A percentile compares a stretch with the other conserved stretches of the same genome.
phyloP scores from a whole-genome alignment of 2,888 invertebrate species.

The Thumatha senex region DNA sequence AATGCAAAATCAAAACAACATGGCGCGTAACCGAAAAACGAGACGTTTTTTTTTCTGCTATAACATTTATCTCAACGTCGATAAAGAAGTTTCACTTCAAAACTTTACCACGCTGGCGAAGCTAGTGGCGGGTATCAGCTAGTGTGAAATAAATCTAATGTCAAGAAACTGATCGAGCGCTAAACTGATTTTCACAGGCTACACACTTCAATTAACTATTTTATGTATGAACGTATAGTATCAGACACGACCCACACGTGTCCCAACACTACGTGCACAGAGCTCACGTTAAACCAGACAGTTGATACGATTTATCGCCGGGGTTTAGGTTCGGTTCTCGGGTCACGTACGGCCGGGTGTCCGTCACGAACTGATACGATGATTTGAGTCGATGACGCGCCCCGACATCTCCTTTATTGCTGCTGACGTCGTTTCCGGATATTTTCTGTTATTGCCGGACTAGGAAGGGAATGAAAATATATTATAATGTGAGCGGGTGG shows the following conservation, averaged over 20 bases:
- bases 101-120: too few relatives aligned
- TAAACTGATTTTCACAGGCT: too few relatives aligned
- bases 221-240: too few relatives aligned
- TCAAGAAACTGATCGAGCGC: too few relatives aligned
- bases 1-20: too few relatives aligned
- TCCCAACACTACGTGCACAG: conserved; percentile 7
- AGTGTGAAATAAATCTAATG: too few relatives aligned
- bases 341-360: conserved; percentile 74
- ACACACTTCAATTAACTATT: too few relatives aligned
- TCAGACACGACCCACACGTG: neutral
- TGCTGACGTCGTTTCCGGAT: conserved; percentile 9
- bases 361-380: conserved; percentile 73
- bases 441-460: conserved; percentile 6
- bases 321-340: conserved; percentile 63
- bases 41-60: too few relatives aligned
- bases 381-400: conserved; percentile 74
- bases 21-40: too few relatives aligned
- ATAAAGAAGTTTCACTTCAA: too few relatives aligned
- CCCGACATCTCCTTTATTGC: conserved; percentile 22
- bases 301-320: conserved; percentile 67
- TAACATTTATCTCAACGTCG: too few relatives aligned
- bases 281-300: conserved; percentile 40
- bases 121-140: too few relatives aligned
- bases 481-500: neutral
- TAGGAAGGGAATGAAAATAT: conserved; percentile 6